These are phyloP conservation scores for Gila robusta DNA, from an alignment of 2,797 vertebrate genomes.

Conservation along the genomic window DNA sequence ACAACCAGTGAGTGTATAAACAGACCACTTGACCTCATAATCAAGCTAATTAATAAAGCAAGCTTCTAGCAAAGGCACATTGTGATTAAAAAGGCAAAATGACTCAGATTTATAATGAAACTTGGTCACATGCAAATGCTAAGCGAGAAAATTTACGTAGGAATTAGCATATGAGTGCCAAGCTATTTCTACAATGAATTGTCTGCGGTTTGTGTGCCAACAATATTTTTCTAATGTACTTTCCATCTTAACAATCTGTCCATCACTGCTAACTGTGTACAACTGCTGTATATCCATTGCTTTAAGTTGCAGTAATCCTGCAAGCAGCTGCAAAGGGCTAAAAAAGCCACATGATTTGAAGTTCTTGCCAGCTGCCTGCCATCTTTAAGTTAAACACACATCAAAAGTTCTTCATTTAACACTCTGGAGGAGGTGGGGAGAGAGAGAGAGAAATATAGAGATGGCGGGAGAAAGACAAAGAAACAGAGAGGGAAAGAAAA, in stretches of 20 bases:
- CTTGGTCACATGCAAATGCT: background rate
- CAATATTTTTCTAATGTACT: conserved; percentile 11
- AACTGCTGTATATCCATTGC: conserved; percentile 34
- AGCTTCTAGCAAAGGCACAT: background rate
- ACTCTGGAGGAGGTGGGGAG: background rate
- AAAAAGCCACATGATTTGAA: conserved; percentile 60
- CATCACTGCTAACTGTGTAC: conserved; percentile 8
- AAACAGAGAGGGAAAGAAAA: conserved; percentile 13
- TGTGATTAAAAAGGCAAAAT: background rate
- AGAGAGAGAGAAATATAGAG: background rate
- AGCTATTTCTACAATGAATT: conserved; percentile 33
- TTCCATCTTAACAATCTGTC: conserved; percentile 29
- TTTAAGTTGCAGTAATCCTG: conserved; percentile 49
- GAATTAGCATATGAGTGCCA: conserved; percentile 15
- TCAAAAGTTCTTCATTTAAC: conserved; percentile 59
- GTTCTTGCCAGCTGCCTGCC: conserved; percentile 60
- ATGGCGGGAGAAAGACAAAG: conserved; percentile 22
- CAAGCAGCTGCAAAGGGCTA: conserved; percentile 49
- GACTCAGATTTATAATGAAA: background rate
- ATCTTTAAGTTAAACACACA: conserved; percentile 58
- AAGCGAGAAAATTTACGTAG: background rate
- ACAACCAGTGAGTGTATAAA: background rate
- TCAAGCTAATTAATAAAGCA: conserved; percentile 18
- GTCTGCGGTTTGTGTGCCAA: background rate
- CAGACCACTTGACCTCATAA: conserved; percentile 4